Conservation (phyloP, 2,797 vertebrate species). For the Sebastes nivosus region DNA sequence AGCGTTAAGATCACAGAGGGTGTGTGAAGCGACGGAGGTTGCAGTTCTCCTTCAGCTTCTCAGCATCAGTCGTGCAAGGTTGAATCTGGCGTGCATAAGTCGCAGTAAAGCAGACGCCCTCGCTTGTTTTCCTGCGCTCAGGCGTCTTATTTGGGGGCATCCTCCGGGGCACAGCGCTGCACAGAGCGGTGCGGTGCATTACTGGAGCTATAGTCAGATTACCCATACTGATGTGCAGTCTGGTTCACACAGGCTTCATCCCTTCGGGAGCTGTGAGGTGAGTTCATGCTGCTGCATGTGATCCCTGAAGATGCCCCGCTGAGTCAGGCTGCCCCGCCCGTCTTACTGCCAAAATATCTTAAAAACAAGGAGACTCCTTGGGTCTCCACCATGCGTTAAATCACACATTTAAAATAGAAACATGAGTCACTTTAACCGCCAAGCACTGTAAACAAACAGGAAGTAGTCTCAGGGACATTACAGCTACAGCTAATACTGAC, state of each 20-base stretch:
- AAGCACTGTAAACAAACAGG: not conserved
- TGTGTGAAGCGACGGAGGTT: slow-evolving; percentile 39
- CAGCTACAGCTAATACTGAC: not conserved
- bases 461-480: not conserved
- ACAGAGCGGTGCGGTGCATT: not conserved
- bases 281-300: slow-evolving; percentile 23
- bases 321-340: slow-evolving; percentile 8
- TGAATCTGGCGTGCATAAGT: slow-evolving; percentile 44
- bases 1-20: slow-evolving; percentile 57
- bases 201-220: slow-evolving; percentile 18
- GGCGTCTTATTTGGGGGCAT: slow-evolving; percentile 45
- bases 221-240: slow-evolving; percentile 32
- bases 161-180: slow-evolving; percentile 33
- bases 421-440: not conserved
- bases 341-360: not conserved
- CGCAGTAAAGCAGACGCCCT: slow-evolving; percentile 23
- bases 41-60: slow-evolving; percentile 19
- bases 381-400: not conserved
- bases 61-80: slow-evolving; percentile 30
- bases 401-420: not conserved
- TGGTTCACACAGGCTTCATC: slow-evolving; percentile 26
- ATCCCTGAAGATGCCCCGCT: slow-evolving; percentile 16
- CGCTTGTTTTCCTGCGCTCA: slow-evolving; percentile 31
- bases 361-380: slow-evolving; percentile 17
- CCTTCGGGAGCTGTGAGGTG: slow-evolving; percentile 26